phyloP scores from a whole-genome alignment of 2,113 vertebrate species.

The Corythoichthys intestinalis region DNA sequence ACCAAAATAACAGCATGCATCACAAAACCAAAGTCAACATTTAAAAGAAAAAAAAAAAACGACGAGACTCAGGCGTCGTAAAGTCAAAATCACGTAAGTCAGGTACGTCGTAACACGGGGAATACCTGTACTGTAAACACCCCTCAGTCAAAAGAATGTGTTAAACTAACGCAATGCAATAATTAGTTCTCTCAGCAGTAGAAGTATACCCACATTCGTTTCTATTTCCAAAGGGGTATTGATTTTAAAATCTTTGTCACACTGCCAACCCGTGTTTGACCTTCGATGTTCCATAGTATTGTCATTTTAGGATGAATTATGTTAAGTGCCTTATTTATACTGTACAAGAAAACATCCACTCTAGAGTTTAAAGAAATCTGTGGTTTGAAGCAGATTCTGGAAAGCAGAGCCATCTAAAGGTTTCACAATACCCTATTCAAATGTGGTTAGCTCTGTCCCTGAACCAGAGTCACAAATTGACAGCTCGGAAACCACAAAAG shows the following conservation, averaged over 20 bases:
- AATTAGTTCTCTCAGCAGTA: not conserved
- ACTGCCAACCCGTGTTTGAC: not conserved
- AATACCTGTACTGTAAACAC: not conserved
- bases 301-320: constrained; percentile 2
- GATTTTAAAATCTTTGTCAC: not conserved
- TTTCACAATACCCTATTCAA: constrained; percentile 51
- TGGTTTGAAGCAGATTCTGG: constrained; percentile 33
- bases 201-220: not conserved
- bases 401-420: constrained; percentile 50
- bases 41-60: too few relatives aligned
- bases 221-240: not conserved
- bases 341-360: constrained; percentile 21
- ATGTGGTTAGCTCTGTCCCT: constrained; percentile 35
- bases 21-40: too few relatives aligned
- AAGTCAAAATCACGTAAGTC: too few relatives aligned
- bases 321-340: constrained; percentile 4
- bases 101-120: too few relatives aligned
- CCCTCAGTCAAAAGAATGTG: not conserved
- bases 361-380: constrained; percentile 26
- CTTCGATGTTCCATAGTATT: not conserved
- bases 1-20: too few relatives aligned
- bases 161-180: not conserved
- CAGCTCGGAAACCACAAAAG: constrained; percentile 37
- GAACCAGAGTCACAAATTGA: constrained; percentile 42
- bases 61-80: too few relatives aligned